Evolutionary conservation across 2,888 invertebrate genomes (phyloP).

Genomic region (Lycophotia porphyrea): DNA sequence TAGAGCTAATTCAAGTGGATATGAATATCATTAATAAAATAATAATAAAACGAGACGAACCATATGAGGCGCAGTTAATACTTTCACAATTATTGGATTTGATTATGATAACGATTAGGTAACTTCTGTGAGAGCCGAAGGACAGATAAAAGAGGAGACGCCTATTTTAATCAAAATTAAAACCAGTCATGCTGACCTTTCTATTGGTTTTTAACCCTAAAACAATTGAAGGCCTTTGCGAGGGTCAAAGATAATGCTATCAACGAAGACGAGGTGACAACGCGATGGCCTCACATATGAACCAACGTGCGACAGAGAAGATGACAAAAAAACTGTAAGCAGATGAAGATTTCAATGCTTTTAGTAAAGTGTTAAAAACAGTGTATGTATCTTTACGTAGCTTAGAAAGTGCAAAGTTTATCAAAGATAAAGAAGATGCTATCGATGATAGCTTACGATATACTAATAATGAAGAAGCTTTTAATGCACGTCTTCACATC

Average conservation of each 20-base stretch:
- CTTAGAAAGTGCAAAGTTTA: neutral
- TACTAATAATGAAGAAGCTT: neutral
- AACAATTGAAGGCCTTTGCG: conserved; percentile 18
- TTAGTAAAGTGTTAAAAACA: neutral
- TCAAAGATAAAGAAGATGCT: neutral
- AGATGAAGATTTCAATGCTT: neutral
- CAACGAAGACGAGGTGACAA: neutral
- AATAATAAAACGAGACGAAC: conserved; percentile 24
- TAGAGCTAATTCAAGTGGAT: conserved; percentile 29
- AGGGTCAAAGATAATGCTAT: neutral
- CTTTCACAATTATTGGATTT: conserved; percentile 29
- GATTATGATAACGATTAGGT: conserved; percentile 16
- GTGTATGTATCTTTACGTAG: too few species aligned
- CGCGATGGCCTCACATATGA: neutral
- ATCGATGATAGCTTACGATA: neutral
- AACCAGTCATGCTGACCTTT: neutral
- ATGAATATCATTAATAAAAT: conserved; percentile 32
- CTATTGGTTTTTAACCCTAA: conserved; percentile 2
- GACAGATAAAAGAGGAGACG: neutral
- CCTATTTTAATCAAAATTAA: neutral
- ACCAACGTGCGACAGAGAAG: neutral
- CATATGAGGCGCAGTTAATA: conserved; percentile 22
- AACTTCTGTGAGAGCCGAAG: neutral
- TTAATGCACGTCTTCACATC: neutral
- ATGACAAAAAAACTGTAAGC: neutral